Conservation (phyloP, 64 coral and sea anemone genomes). For the Pocillopora verrucosa region DNA sequence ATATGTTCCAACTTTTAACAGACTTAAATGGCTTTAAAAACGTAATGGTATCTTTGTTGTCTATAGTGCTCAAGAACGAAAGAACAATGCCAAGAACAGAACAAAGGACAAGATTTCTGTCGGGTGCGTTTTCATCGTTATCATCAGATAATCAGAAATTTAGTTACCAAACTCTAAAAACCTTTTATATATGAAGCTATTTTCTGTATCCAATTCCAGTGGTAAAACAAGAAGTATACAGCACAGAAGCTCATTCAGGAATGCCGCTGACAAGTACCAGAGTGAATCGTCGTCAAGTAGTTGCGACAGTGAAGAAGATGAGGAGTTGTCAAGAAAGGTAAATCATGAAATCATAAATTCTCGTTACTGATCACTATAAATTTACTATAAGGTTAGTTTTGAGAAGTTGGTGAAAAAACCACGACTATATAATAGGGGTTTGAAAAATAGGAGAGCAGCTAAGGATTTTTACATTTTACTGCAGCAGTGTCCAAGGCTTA, state of each 20-base stretch:
- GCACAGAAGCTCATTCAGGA: not conserved
- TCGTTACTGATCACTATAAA: not conserved
- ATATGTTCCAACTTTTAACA: not conserved
- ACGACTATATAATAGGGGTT: too few species aligned
- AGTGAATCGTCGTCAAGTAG: constrained; percentile 30
- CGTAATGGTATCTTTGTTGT: not conserved
- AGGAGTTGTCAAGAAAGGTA: constrained; percentile 19
- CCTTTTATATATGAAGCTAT: not conserved
- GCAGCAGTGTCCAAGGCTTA: too few species aligned
- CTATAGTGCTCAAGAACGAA: constrained; percentile 10
- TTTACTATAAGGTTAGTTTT: not conserved
- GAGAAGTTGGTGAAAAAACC: too few species aligned
- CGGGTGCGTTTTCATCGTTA: not conserved
- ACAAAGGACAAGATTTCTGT: constrained; percentile 6
- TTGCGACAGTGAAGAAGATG: constrained; percentile 23
- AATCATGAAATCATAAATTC: not conserved
- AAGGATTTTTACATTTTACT: too few species aligned
- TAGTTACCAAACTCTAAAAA: not conserved
- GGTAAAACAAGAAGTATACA: not conserved
- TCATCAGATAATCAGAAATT: not conserved
- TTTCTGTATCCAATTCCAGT: not conserved
- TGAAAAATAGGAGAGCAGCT: too few species aligned
- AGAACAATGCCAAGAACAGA: constrained; percentile 7
- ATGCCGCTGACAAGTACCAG: constrained; percentile 14
- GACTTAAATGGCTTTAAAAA: not conserved